phyloP scores from a whole-genome alignment of 2,888 invertebrate genomes.

The Stenurella melanura region DNA sequence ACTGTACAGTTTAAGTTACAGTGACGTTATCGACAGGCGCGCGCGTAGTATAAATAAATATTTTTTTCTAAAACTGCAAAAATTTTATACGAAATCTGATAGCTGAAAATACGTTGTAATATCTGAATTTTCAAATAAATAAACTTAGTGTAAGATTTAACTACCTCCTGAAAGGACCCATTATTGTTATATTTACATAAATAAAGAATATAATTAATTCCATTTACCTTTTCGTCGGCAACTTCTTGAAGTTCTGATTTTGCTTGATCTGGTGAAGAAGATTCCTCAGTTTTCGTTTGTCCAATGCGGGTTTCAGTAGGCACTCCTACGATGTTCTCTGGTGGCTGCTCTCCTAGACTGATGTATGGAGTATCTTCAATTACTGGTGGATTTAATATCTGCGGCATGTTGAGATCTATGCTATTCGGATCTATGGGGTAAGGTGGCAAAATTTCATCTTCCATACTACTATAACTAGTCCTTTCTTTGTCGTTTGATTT shows the following conservation, averaged over 20 bases:
- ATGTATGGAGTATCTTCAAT: constrained; percentile 18
- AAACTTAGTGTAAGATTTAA: no score
- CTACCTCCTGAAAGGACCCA: no score
- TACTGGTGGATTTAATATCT: constrained; percentile 4
- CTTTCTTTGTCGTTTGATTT: background rate
- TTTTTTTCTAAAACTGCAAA: no score
- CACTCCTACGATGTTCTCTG: background rate
- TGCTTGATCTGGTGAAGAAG: background rate
- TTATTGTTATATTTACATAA: no score
- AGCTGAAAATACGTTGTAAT: no score
- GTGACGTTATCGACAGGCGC: no score
- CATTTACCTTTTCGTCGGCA: background rate
- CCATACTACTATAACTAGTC: background rate
- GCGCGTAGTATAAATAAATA: no score
- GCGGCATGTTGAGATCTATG: background rate
- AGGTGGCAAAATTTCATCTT: background rate
- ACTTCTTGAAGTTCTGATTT: background rate
- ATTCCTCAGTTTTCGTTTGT: background rate
- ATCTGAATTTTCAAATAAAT: no score
- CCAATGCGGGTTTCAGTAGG: background rate
- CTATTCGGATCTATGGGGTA: background rate
- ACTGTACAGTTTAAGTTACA: no score
- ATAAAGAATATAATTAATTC: no score
- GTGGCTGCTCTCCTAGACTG: background rate
- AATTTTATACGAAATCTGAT: no score